These are phyloP conservation scores for Hydractinia echinata DNA, from an alignment of 30 jellyfish, hydroid and myxozoan genomes.

Conservation along the genomic window DNA sequence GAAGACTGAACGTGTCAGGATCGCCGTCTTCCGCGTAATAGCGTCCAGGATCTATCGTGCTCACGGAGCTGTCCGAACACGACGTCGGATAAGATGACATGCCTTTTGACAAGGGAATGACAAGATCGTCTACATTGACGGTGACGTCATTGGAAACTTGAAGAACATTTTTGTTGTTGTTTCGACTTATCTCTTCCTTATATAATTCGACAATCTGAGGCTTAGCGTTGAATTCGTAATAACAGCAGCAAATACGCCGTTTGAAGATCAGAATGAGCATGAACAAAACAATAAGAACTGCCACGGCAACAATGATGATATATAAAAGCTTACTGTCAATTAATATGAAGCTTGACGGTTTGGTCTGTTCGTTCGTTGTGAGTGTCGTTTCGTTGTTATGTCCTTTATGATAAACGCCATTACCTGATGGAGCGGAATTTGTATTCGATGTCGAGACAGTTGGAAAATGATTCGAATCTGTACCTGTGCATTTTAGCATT, in stretches of 20 bases:
- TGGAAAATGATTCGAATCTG: background rate
- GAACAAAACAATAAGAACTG: background rate
- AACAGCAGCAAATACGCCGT: conserved; percentile 29
- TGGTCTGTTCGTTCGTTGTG: background rate
- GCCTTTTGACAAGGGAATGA: conserved; percentile 6
- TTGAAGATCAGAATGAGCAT: conserved; percentile 20
- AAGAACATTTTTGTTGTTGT: conserved; percentile 9
- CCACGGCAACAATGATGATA: conserved; percentile 15
- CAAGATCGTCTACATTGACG: background rate
- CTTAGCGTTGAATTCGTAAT: conserved; percentile 19
- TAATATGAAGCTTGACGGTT: background rate
- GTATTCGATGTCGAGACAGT: background rate
- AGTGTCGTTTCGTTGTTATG: background rate
- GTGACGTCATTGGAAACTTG: background rate
- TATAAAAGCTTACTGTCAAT: conserved; percentile 32
- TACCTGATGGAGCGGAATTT: background rate
- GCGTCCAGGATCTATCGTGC: conserved; percentile 26
- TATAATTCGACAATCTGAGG: conserved; percentile 37
- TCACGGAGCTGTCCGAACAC: conserved; percentile 23
- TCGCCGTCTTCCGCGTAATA: conserved; percentile 5
- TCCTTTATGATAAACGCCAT: background rate
- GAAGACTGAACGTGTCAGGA: conserved; percentile 23
- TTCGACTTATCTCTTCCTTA: conserved; percentile 23
- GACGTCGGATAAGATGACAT: conserved; percentile 28
- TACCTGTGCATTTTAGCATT: conserved; percentile 23